phyloP scores from a whole-genome alignment of 2,797 vertebrate species.

The Spinus olivaceus region DNA sequence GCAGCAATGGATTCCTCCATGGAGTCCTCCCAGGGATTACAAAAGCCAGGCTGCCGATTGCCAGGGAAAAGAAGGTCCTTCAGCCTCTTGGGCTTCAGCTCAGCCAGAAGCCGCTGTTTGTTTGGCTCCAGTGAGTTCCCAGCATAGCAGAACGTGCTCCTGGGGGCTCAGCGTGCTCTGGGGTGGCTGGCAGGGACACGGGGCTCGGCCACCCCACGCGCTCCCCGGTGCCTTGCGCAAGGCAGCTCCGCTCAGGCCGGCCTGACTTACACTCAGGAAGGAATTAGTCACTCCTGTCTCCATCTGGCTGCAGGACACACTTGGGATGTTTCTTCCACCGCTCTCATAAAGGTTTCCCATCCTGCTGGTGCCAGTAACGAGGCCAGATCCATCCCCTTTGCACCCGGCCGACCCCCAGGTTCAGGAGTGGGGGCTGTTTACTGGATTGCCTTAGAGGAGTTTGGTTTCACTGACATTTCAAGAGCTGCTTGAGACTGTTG shows the following conservation, averaged over 20 bases:
- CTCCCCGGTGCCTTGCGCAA: not conserved
- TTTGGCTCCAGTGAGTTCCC: not conserved
- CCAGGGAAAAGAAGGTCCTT: not conserved
- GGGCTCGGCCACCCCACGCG: not conserved
- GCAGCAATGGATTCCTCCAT: not conserved
- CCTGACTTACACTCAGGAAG: not conserved
- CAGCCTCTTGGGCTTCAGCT: not conserved
- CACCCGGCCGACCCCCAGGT: rapidly evolving
- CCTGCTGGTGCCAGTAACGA: rapidly evolving
- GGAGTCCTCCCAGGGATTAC: not conserved
- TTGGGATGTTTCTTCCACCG: not conserved
- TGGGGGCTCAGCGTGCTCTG: not conserved
- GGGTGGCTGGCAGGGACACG: rapidly evolving
- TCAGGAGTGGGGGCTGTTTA: not conserved
- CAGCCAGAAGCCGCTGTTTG: not conserved
- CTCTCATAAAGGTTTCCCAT: not conserved
- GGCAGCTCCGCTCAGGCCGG: not conserved
- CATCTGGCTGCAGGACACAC: not conserved
- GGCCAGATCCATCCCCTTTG: not conserved
- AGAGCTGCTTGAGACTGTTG: not conserved
- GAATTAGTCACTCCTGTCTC: not conserved
- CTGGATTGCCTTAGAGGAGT: not conserved
- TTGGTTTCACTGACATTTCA: not conserved
- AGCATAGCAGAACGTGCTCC: not conserved
- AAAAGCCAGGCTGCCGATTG: not conserved